Percentiles rank a stretch among this genome's conserved stretches.
Conservation (phyloP, 23 tunicate species). For the Ascidia mentula region DNA sequence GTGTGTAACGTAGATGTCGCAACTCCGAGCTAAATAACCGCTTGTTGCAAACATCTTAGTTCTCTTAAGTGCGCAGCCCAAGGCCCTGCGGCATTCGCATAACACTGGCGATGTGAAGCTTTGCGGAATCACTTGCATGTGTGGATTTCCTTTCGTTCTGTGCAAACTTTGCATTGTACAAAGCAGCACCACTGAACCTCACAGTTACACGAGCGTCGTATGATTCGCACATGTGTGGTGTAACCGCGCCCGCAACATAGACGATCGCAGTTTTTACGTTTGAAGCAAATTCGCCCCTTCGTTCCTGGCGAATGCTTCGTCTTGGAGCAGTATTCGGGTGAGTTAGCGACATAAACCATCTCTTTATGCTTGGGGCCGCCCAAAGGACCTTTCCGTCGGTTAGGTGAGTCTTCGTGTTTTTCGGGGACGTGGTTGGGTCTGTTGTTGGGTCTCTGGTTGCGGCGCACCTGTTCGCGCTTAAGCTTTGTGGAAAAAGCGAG, state of each 20-base stretch:
- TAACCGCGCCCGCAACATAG: conserved; percentile 87
- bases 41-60: too few species aligned
- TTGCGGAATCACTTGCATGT: conserved; percentile 51
- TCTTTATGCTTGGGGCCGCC: conserved; percentile 65
- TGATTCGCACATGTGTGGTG: conserved; percentile 63
- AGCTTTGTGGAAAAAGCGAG: neutral
- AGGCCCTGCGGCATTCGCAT: too few species aligned
- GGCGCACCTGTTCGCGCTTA: neutral
- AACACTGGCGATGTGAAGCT: too few species aligned
- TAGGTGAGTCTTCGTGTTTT: neutral
- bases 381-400: neutral
- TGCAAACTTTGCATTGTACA: conserved; percentile 78
- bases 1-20: too few species aligned
- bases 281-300: conserved; percentile 69
- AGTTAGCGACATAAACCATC: conserved; percentile 73
- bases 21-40: too few species aligned
- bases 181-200: conserved; percentile 86
- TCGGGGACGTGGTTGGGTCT: conserved; percentile 1
- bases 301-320: conserved; percentile 73
- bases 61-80: too few species aligned
- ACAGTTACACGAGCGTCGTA: conserved; percentile 68
- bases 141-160: conserved; percentile 57
- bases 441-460: neutral
- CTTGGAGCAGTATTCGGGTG: conserved; percentile 61
- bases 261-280: conserved; percentile 48